Percentiles rank a stretch among this genome's conserved stretches.
phyloP scores from a whole-genome alignment of 2,797 vertebrate genomes.

The Falco cherrug region DNA sequence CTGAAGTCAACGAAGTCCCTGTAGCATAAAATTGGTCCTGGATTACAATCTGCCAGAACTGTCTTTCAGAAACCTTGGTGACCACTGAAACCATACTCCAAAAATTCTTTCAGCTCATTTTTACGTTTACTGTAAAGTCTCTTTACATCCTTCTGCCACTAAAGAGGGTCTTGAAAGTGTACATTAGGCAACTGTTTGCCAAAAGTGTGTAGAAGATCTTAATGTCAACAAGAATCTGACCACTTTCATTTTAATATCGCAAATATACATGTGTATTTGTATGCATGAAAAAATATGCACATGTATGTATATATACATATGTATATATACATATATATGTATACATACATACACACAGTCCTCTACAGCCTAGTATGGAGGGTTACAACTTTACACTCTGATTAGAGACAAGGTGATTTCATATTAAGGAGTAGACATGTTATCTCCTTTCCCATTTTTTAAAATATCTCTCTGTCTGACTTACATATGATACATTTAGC shows the following conservation, averaged over 20 bases:
- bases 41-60: not conserved
- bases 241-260: not conserved
- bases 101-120: not conserved
- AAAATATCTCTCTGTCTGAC: not conserved
- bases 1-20: constrained; percentile 35
- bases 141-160: not conserved
- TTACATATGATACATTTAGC: not conserved
- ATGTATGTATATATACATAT: not conserved
- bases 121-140: not conserved
- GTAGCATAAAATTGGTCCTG: constrained; percentile 44
- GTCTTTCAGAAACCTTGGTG: not conserved
- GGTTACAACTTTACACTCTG: not conserved
- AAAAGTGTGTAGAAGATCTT: not conserved
- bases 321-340: not conserved
- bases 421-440: not conserved
- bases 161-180: not conserved
- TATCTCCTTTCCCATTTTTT: not conserved
- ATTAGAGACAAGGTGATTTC: not conserved
- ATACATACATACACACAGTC: not conserved
- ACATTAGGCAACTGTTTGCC: not conserved
- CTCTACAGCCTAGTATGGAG: not conserved
- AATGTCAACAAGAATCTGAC: not conserved
- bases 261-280: not conserved
- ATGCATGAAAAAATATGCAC: not conserved
- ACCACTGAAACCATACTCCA: not conserved